phyloP scores from a whole-genome alignment of 2,113 vertebrate species.

The Plecotus auritus region DNA sequence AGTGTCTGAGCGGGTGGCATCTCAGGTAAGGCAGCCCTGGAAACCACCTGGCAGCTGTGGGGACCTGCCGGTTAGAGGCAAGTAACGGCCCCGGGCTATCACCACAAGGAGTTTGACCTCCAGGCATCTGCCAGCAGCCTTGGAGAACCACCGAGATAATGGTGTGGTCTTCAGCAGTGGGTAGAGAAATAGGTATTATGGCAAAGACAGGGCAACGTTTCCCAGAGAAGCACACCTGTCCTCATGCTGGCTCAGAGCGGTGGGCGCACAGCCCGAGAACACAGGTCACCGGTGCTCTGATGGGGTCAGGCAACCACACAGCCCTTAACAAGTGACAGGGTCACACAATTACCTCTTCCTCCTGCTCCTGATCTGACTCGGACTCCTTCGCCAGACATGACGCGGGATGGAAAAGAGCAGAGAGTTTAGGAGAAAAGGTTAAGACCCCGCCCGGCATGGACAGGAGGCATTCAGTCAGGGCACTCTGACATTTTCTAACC shows the following conservation, averaged over 20 bases:
- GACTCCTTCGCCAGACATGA: conserved; percentile 92
- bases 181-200: background rate
- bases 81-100: background rate
- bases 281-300: background rate
- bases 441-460: background rate
- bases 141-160: background rate
- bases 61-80: background rate
- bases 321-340: background rate
- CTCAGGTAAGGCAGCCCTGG: background rate
- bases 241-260: background rate
- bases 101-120: background rate
- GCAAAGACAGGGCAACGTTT: background rate
- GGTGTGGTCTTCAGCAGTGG: background rate
- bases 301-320: background rate
- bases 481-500: background rate
- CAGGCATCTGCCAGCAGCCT: background rate
- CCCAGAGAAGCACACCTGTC: background rate
- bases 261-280: background rate
- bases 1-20: background rate
- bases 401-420: conserved; percentile 79
- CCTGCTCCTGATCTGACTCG: conserved; percentile 96
- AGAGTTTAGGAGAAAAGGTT: conserved; percentile 71
- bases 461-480: background rate
- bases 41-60: background rate
- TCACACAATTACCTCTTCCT: conserved; percentile 93